Conservation (phyloP, 1,140 invertebrate species). For the Globodera ellingtonae region DNA sequence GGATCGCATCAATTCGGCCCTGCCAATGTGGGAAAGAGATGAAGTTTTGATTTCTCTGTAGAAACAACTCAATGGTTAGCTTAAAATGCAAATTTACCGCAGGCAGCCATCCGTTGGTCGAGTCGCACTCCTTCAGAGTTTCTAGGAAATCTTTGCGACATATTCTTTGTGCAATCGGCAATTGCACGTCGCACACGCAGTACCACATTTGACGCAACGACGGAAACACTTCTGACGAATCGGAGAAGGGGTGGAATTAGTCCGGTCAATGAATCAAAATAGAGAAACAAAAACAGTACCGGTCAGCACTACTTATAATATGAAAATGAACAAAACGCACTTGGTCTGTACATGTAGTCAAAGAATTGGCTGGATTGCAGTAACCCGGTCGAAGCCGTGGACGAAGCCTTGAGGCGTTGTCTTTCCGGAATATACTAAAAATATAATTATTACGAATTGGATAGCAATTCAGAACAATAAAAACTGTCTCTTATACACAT, state of each 20-base stretch:
- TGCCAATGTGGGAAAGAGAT: conserved; percentile 8
- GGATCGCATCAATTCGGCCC: conserved; percentile 48
- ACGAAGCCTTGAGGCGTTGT: conserved; percentile 50
- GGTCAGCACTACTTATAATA: neutral
- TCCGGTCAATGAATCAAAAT: no score
- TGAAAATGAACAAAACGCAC: conserved; percentile 36
- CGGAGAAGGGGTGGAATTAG: conserved; percentile 8
- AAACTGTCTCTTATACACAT: no score
- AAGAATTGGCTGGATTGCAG: conserved; percentile 11
- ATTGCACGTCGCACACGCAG: conserved; percentile 57
- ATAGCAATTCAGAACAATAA: neutral
- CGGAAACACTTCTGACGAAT: conserved; percentile 46
- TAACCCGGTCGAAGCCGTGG: conserved; percentile 2
- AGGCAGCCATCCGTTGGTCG: conserved; percentile 54
- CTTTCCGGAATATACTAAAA: conserved; percentile 58
- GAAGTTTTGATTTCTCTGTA: neutral
- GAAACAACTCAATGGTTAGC: neutral
- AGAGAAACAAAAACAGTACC: no score
- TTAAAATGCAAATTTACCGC: conserved; percentile 32
- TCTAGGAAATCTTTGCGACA: conserved; percentile 30
- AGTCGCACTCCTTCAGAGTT: conserved; percentile 28
- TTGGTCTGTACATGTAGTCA: conserved; percentile 47
- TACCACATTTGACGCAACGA: conserved; percentile 64
- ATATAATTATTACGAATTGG: conserved; percentile 4
- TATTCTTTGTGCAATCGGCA: conserved; percentile 52